Evolutionary conservation across 1,140 invertebrate species (phyloP), one percentile per base, ranked within the genome.

Genomic region (Drosophila parvula): DNA sequence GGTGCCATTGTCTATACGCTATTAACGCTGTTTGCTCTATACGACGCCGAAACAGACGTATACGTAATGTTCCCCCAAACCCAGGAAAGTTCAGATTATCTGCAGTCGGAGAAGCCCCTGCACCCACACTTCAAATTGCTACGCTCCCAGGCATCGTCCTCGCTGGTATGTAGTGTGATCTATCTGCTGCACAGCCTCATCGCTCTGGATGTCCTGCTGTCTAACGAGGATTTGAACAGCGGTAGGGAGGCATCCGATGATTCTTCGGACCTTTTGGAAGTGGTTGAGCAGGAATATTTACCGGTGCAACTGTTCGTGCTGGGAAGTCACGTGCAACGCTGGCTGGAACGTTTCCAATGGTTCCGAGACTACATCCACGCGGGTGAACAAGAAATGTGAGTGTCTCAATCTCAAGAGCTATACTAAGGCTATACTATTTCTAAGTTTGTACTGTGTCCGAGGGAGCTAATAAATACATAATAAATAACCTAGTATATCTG

Each of bases 131-230:
- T 88, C 16, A 7, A 8, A 0, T 65, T 60, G 16, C 11, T 79
- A 14, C 71, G 76, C 6, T 0, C 8, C 7, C 79, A 82, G 28
- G 82, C 82, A 0, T n/a, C 50, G 0, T 22, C 47, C 8, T 12
- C 63, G 0, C 47, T 86, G 8, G 12, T 38, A 10, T 45, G 38
- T 14, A 78, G 67, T 4, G 30, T 77, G 0, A 3, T 76, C 8
- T 79, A 69, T 41, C 30, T 86, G 40, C 57, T 86, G 51, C 82
- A 86, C 16, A 36, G 27, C 36, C 51, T 79, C 18, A 79, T 82
- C 14, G 28, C 58, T 0, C 14, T 82, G 8, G 82, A 86, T 64
- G 75, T 86, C 0, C 8, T 76, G 30, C 60, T 86, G 0, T 79
- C 79, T 9, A 57, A 57, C 4, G 41, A 59, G 9, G 38, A 60